Percentiles rank a stretch among this genome's conserved stretches.
Conservation (phyloP, 2,888 invertebrate species). For the Melinaea marsaeus region DNA sequence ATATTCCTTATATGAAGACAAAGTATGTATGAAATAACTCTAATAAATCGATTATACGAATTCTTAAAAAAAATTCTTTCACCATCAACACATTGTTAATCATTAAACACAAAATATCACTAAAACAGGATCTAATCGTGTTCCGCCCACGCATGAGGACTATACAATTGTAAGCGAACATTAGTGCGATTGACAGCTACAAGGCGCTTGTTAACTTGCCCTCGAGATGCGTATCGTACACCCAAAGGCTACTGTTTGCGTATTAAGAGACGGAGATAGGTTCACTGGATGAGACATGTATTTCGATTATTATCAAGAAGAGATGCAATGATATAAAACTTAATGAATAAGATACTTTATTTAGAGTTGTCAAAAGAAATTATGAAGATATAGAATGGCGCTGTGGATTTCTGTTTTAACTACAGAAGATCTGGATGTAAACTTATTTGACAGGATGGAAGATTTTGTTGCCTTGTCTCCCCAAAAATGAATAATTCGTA, state of each 20-base stretch:
- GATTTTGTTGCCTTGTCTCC: too few relatives aligned
- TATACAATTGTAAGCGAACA: conserved; percentile 39
- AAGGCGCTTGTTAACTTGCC: conserved; percentile 65
- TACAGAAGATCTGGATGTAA: too few relatives aligned
- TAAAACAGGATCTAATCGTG: conserved; percentile 5
- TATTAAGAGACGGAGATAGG: conserved; percentile 45
- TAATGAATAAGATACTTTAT: background rate
- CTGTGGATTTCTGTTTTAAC: too few relatives aligned
- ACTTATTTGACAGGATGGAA: too few relatives aligned
- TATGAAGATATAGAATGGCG: too few relatives aligned
- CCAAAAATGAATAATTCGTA: too few relatives aligned
- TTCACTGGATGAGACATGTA: conserved; percentile 37
- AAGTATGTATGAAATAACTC: background rate
- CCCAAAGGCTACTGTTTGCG: conserved; percentile 70
- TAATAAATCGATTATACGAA: background rate
- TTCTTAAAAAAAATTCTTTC: background rate
- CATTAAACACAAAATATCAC: conserved; percentile 3
- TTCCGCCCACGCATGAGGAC: conserved; percentile 4
- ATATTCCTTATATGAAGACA: background rate
- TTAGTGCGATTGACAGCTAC: conserved; percentile 74
- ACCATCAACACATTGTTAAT: background rate
- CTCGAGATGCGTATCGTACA: conserved; percentile 71
- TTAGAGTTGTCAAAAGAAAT: background rate
- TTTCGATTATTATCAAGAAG: background rate
- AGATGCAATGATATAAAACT: too few relatives aligned